Evolutionary conservation across 2,113 vertebrate species (phyloP).

Genomic region (Tetrao urogallus): DNA sequence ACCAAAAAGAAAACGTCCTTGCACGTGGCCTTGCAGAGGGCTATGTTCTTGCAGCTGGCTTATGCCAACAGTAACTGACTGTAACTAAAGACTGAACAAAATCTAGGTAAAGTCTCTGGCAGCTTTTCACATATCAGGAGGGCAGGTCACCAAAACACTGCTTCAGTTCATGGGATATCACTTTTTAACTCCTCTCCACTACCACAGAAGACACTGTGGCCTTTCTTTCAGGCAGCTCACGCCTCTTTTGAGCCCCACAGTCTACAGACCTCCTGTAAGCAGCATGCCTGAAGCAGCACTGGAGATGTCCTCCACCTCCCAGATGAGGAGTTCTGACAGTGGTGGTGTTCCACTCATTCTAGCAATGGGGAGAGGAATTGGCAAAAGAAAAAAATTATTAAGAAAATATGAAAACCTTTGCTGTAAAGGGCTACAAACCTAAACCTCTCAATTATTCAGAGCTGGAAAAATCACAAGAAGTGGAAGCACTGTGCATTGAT

Average conservation of each 20-base stretch:
- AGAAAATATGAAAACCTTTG: not conserved
- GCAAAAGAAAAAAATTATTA: not conserved
- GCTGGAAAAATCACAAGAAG: not conserved
- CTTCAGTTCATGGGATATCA: not conserved
- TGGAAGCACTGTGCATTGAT: not conserved
- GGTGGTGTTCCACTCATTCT: not conserved
- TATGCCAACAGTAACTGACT: not conserved
- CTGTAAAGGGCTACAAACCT: not conserved
- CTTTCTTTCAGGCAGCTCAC: not conserved
- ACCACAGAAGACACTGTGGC: not conserved
- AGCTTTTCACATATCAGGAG: not conserved
- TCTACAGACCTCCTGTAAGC: not conserved
- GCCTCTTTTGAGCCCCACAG: not conserved
- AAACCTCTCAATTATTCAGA: constrained; percentile 26
- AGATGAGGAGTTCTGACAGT: not conserved
- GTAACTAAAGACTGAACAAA: not conserved
- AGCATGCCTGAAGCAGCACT: not conserved
- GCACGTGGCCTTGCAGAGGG: not conserved
- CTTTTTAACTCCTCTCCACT: not conserved
- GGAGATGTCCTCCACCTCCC: not conserved
- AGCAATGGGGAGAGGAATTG: not conserved
- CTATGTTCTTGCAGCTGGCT: not conserved
- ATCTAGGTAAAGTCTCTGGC: not conserved
- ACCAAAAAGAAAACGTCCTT: not conserved
- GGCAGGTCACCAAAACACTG: not conserved